Conservation (phyloP, 2,888 invertebrate genomes). For the Habrosyne pyritoides region DNA sequence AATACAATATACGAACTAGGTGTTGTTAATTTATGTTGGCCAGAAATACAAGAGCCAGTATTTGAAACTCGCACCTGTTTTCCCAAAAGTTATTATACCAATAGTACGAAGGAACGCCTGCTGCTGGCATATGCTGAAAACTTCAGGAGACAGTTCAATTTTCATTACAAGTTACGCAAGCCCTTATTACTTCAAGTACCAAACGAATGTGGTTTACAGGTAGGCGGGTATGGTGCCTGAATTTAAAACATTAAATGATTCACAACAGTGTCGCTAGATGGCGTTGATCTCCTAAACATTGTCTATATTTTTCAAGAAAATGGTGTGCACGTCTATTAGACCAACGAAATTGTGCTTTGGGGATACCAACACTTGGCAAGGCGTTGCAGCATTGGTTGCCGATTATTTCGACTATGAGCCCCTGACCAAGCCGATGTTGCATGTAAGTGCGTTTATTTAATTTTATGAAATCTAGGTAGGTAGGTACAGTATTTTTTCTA, state of each 20-base stretch:
- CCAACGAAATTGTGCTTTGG: slow-evolving; percentile 89
- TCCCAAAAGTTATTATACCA: slow-evolving; percentile 86
- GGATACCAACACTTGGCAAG: slow-evolving; percentile 88
- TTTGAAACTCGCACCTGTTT: slow-evolving; percentile 84
- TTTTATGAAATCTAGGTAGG: slow-evolving; percentile 9
- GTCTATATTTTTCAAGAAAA: slow-evolving; percentile 85
- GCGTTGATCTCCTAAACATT: slow-evolving; percentile 21
- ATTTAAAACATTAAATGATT: not conserved
- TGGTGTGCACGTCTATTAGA: slow-evolving; percentile 92
- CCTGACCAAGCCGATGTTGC: slow-evolving; percentile 84
- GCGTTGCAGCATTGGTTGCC: slow-evolving; percentile 88
- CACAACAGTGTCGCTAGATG: slow-evolving; percentile 28
- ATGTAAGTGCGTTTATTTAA: slow-evolving; percentile 83
- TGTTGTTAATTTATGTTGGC: slow-evolving; percentile 86
- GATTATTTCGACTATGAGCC: slow-evolving; percentile 91
- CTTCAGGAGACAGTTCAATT: slow-evolving; percentile 88
- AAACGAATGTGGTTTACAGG: slow-evolving; percentile 91
- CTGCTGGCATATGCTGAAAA: slow-evolving; percentile 90
- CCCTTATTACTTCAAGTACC: slow-evolving; percentile 88
- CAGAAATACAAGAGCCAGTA: slow-evolving; percentile 78
- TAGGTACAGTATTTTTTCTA: no score
- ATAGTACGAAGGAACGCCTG: slow-evolving; percentile 87
- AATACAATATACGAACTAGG: slow-evolving; percentile 85
- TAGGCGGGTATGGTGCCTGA: slow-evolving; percentile 47
- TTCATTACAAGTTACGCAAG: slow-evolving; percentile 81